A percentile compares a stretch with the other conserved stretches of the same genome.
Evolutionary conservation across 2,797 vertebrate genomes (phyloP).

Genomic region (Aphelocoma californica): DNA sequence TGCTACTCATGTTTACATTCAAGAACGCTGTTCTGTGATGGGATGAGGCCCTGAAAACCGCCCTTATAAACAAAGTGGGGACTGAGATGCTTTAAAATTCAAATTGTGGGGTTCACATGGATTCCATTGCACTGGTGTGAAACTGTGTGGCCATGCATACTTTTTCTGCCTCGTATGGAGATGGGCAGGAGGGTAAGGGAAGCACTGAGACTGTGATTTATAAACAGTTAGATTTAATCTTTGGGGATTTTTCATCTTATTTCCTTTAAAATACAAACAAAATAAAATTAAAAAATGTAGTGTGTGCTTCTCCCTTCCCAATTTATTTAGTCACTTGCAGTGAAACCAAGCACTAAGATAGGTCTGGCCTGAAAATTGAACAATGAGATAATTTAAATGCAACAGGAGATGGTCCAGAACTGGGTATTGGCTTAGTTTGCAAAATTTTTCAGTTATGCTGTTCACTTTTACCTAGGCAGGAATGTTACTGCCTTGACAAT

Average conservation of each 20-base stretch:
- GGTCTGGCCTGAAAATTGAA: neutral
- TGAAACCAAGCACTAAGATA: neutral
- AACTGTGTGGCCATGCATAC: neutral
- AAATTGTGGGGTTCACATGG: conserved; percentile 33
- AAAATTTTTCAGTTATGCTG: neutral
- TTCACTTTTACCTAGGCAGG: neutral
- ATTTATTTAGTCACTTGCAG: neutral
- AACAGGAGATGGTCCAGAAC: neutral
- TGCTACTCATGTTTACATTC: conserved; percentile 43
- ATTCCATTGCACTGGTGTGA: conserved; percentile 16
- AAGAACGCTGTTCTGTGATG: neutral
- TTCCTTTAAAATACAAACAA: neutral
- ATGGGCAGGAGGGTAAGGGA: neutral
- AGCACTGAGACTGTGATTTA: neutral
- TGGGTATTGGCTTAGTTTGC: neutral
- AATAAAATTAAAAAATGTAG: accelerated
- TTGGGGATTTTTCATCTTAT: neutral
- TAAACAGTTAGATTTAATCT: neutral
- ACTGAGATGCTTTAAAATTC: conserved; percentile 29
- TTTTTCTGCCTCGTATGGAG: conserved; percentile 21
- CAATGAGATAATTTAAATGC: neutral
- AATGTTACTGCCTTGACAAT: neutral
- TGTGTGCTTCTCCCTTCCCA: neutral
- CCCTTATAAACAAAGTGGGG: conserved; percentile 9
- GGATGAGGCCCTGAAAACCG: conserved; percentile 30